Evolutionary conservation across 1,140 invertebrate species (phyloP), one percentile per base, ranked within the genome.

Genomic region (Drosophila sp.): DNA sequence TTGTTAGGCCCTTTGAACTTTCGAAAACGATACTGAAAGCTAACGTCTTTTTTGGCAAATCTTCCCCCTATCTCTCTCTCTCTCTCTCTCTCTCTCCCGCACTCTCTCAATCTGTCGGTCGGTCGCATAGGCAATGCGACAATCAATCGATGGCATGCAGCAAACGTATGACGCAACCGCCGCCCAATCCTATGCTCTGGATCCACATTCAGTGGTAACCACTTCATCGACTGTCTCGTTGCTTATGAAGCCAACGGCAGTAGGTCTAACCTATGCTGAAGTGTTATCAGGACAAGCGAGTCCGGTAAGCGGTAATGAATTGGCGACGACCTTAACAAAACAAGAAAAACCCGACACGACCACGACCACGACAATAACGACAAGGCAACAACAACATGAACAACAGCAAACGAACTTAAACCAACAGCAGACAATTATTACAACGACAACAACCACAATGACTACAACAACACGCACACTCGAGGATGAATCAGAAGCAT

Each of bases 101-200:
- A 80, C 69, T 72, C 61, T 71, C 50, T 80, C 54, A 27, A 64
- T 54, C 71, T 54, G 48, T 77, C 56, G 58, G 46, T 58, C 54
- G 54, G 51, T 59, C 74, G 62, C 66, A 16, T 94, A 96, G 95
- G 95, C 95, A 92, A 93, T 94, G 92, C 94, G 93, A 92, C 91
- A 92, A 92, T 92, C 93, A 92, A 93, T 94, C 92, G 94, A 95
- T 92, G 93, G 93, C 92, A 93, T 93, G 92, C 93, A 93, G 92
- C 93, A 94, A 92, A 94, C 94, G 92, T 94, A 94, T 93, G 94
- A 94, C 93, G 93, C 93, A 90, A 93, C 96, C 92, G 93, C 93
- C 86, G 93, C 94, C 92, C 93, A 94, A 87, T 95, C 96, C 93
- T 94, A 94, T 92, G 93, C 93, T 87, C 92, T 95, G 93, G 96